Evolutionary conservation across 2,797 vertebrate genomes (phyloP).

Genomic region (Alfaro cultratus): DNA sequence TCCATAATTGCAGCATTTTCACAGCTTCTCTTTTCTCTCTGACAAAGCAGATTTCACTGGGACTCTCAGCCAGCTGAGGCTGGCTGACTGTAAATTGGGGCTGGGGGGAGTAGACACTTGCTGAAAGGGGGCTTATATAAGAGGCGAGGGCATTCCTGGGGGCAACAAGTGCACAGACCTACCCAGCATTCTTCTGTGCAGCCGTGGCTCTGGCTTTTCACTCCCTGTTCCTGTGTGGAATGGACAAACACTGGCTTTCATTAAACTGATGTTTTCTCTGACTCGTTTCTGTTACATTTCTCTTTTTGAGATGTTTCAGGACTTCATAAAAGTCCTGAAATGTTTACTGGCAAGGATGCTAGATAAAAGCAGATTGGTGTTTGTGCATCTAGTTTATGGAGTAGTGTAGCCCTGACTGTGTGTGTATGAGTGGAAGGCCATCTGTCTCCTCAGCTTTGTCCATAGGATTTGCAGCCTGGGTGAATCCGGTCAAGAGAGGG

Average conservation of each 20-base stretch:
- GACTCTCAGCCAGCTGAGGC: conserved; percentile 11
- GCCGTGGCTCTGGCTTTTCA: conserved; percentile 19
- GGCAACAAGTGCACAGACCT: conserved; percentile 52
- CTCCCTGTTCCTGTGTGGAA: conserved; percentile 19
- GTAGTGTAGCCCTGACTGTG: background rate
- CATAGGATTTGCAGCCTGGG: conserved; percentile 44
- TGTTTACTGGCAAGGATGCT: background rate
- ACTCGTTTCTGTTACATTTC: background rate
- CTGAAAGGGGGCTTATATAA: conserved; percentile 49
- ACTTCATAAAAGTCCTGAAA: background rate
- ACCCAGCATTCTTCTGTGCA: conserved; percentile 67
- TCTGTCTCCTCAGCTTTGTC: conserved; percentile 59
- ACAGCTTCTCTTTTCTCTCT: background rate
- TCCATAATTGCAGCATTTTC: conserved; percentile 40
- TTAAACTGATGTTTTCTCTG: background rate
- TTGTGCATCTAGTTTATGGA: background rate
- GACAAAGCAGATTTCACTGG: background rate
- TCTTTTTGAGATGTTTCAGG: background rate
- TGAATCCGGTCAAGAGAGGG: conserved; percentile 6
- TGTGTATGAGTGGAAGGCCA: conserved; percentile 33
- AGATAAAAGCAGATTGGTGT: background rate
- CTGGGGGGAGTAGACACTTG: conserved; percentile 6
- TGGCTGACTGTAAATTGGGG: conserved; percentile 19
- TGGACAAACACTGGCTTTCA: conserved; percentile 13
- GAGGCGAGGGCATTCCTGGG: conserved; percentile 57